These are phyloP conservation scores for Calameuta idolon DNA, from an alignment of 2,888 invertebrate genomes.

Conservation along the genomic window DNA sequence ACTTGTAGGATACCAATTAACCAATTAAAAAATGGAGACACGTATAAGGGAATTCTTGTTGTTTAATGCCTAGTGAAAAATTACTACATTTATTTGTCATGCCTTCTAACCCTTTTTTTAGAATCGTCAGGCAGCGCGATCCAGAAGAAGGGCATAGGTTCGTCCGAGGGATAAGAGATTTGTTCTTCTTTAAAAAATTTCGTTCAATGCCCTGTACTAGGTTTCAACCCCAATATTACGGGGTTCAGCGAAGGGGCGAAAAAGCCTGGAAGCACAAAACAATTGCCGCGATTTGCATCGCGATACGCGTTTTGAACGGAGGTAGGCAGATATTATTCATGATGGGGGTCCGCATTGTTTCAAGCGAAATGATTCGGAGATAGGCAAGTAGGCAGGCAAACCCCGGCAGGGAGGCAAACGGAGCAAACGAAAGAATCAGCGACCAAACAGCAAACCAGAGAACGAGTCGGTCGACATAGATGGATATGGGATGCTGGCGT, in stretches of 20 bases:
- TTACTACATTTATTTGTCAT: neutral
- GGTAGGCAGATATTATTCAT: conserved; percentile 41
- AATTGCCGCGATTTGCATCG: conserved; percentile 4
- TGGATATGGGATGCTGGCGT: conserved; percentile 32
- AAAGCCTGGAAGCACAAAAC: conserved; percentile 9
- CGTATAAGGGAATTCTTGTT: neutral
- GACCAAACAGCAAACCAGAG: conserved; percentile 26
- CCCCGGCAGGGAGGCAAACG: conserved; percentile 14
- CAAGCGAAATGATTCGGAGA: conserved; percentile 31
- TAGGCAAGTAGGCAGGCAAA: conserved; percentile 24
- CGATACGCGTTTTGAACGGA: neutral
- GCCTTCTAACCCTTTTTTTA: too few species aligned
- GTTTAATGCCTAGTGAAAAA: neutral
- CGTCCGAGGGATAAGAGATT: neutral
- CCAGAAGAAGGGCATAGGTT: neutral
- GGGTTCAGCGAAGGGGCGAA: neutral
- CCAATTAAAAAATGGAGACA: neutral
- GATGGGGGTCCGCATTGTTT: conserved; percentile 42
- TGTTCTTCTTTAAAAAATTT: neutral
- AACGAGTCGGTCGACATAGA: conserved; percentile 32
- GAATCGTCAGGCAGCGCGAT: too few species aligned
- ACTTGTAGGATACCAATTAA: neutral
- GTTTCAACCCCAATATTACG: neutral
- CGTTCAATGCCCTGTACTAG: neutral
- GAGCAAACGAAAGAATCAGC: conserved; percentile 11